Percentiles rank a stretch among this genome's conserved stretches.
Conservation (phyloP, 2,888 invertebrate genomes). For the Harpalus rufipes region DNA sequence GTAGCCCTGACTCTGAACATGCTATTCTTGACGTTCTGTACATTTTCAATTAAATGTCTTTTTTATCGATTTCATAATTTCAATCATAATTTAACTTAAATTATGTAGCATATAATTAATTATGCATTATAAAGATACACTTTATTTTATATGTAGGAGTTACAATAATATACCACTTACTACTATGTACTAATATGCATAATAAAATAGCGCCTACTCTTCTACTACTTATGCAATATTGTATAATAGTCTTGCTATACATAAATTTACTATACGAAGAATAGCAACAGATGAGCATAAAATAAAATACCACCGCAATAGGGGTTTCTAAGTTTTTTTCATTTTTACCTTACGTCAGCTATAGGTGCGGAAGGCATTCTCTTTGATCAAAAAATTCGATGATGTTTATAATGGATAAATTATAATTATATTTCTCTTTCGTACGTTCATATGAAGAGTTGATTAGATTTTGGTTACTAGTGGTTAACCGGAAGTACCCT, state of each 20-base stretch:
- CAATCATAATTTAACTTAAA: neutral
- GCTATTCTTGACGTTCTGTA: too few species aligned
- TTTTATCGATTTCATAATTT: neutral
- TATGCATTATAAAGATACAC: neutral
- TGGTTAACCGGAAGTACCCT: too few species aligned
- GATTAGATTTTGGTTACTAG: too few species aligned
- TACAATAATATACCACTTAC: neutral
- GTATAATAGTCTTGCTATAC: neutral
- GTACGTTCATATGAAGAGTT: too few species aligned
- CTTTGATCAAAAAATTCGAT: too few species aligned
- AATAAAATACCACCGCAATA: neutral
- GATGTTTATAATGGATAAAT: too few species aligned
- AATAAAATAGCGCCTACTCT: conserved; percentile 2
- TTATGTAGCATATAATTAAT: conserved; percentile 1
- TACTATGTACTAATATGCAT: neutral
- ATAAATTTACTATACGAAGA: neutral
- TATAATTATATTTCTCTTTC: too few species aligned
- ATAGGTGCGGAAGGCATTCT: too few species aligned
- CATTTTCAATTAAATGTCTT: too few species aligned
- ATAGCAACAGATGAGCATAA: neutral
- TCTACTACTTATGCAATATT: neutral
- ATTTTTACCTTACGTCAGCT: too few species aligned
- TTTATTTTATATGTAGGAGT: neutral
- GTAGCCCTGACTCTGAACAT: too few species aligned
- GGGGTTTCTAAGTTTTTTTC: too few species aligned